Base-by-base conservation (phyloP, 2,888 invertebrate genomes). In the Monopis laevigella region DNA sequence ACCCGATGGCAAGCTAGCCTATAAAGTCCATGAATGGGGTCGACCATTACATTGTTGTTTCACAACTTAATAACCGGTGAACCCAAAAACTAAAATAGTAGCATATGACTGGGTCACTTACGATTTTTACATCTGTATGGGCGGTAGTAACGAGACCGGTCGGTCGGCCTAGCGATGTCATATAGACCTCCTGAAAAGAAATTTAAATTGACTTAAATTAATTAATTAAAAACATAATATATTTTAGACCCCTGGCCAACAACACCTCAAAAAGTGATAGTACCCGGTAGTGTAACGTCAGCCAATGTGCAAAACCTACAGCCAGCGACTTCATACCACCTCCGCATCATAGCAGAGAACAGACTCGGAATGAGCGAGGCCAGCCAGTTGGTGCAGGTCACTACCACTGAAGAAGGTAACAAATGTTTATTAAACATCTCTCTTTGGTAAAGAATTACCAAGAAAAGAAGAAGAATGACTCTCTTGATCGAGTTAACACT, bases 281-380 rank as follows among this genome's bases (percentile, higher is more conserved):
- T 93, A 10, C 87, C 91, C 2, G 93, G 93, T 2, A 86, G 88
- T n/a, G 91, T 91, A 57, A 89, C 91, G 2, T 88, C 89, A 49
- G 89, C 91, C 24, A 89, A 87, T 48, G 87, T 93, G 26, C 89
- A 88, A 57, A 90, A 90, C 58, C 81, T 96, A 21, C 88, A 89
- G 45, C 96, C 96, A 8, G 90, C 94, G 4, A 92, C 90, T 45
- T 88, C 90, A 11, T 96, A 96, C 74, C 92, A 94, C 62, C 84
- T 96, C 54, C 84, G 95, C 53, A 90, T 96, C 57, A 86, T 94
- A 52, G 95, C 95, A 6, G 93, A 93, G 65, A 96, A 96, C 71
- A 86, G 92, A 55, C 82, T 96, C 48, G 96, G 96, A 2, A 86
- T 90, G 49, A 93, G 95, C 52, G 91, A 92, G 56, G 92, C 92